phyloP scores from a whole-genome alignment of 2,113 vertebrate species.

The Sialia sialis region DNA sequence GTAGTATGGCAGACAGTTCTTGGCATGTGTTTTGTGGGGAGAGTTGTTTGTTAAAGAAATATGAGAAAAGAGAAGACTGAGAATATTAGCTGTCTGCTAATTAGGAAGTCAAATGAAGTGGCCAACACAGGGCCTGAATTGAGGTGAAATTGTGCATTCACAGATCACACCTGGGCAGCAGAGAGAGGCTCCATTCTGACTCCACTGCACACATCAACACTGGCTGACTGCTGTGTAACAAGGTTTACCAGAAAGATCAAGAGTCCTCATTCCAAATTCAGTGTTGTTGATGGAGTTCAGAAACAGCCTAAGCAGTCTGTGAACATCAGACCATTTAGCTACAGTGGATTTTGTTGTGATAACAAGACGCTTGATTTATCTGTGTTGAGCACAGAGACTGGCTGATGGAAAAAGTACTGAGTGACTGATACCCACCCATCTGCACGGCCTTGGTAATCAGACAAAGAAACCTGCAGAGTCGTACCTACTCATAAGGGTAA shows the following conservation, averaged over 20 bases:
- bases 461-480: neutral
- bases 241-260: neutral
- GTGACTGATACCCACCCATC: neutral
- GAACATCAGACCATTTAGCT: neutral
- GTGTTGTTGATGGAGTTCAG: neutral
- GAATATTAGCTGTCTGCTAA: neutral
- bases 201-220: accelerated
- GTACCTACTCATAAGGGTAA: neutral
- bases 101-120: neutral
- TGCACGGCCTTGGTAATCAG: neutral
- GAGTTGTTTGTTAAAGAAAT: neutral
- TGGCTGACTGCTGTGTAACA: too few species aligned
- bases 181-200: neutral
- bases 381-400: neutral
- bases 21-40: neutral
- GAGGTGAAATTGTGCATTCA: neutral
- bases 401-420: neutral
- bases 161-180: neutral
- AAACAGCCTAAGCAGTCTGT: neutral
- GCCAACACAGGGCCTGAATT: neutral
- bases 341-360: neutral
- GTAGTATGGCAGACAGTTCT: neutral
- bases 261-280: neutral
- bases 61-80: neutral
- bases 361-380: neutral